Evolutionary conservation across 2,113 vertebrate species (phyloP).

Genomic region (human (Homo sapiens)): DNA sequence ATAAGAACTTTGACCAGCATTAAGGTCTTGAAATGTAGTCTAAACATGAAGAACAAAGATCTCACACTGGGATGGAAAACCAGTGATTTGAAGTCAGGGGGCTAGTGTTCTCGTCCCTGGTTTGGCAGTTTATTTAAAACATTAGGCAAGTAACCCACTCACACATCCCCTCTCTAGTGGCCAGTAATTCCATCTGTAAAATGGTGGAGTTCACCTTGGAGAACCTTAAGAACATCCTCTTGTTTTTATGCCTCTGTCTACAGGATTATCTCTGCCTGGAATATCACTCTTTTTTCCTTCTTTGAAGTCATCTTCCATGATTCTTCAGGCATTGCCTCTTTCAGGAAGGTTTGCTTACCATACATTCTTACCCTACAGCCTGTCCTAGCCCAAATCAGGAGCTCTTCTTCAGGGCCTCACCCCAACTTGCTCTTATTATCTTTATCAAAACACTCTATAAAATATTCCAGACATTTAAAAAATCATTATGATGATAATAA

Average conservation of each 20-base stretch:
- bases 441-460: not conserved
- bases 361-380: not conserved
- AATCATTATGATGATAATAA: not conserved
- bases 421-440: not conserved
- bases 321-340: not conserved
- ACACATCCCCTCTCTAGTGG: not conserved
- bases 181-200: not conserved
- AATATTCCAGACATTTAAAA: not conserved
- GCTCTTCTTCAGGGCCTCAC: not conserved
- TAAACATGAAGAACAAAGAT: conserved; percentile 12
- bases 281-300: not conserved
- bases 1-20: conserved; percentile 13
- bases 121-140: not conserved
- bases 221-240: not conserved
- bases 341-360: not conserved
- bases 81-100: not conserved
- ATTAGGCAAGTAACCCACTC: not conserved
- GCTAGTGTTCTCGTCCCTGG: not conserved
- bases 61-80: not conserved
- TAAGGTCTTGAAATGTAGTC: conserved; percentile 26
- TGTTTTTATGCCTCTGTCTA: not conserved
- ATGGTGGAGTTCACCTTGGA: not conserved
- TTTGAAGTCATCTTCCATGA: not conserved
- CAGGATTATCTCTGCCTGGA: not conserved
- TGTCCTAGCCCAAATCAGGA: not conserved